Evolutionary conservation across 2,888 invertebrate species (phyloP).

Genomic region (Synanthedon myopaeformis): DNA sequence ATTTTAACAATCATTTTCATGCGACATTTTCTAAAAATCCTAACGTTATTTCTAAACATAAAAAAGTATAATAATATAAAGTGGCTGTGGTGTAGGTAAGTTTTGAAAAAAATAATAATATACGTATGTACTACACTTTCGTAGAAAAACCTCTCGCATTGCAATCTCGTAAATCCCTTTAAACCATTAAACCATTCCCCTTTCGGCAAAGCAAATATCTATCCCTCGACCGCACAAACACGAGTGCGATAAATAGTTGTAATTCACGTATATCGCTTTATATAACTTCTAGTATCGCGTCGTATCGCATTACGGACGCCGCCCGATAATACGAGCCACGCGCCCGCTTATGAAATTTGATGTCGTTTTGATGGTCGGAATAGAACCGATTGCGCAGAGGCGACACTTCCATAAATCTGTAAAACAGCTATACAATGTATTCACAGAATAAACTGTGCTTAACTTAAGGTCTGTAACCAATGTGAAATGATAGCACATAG

Average conservation of each 20-base stretch:
- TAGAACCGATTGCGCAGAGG: not conserved
- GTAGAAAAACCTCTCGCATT: not conserved
- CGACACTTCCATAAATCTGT: not conserved
- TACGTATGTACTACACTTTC: too few relatives aligned
- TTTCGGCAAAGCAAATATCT: constrained; percentile 26
- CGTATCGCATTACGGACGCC: constrained; percentile 37
- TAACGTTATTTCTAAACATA: too few relatives aligned
- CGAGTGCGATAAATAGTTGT: constrained; percentile 58
- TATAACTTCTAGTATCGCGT: constrained; percentile 12
- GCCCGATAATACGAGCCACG: constrained; percentile 61
- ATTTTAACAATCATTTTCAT: too few relatives aligned
- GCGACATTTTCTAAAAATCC: too few relatives aligned
- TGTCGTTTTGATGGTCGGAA: constrained; percentile 19
- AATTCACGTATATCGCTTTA: constrained; percentile 54
- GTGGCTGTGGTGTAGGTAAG: too few relatives aligned
- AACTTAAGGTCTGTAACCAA: too few relatives aligned
- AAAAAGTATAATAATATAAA: too few relatives aligned
- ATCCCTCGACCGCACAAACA: constrained; percentile 35
- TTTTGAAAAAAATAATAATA: too few relatives aligned
- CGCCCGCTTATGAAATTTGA: constrained; percentile 56
- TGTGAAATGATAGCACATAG: too few relatives aligned
- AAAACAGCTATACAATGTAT: not conserved
- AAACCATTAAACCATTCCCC: constrained; percentile 21
- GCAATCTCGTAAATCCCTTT: constrained; percentile 44
- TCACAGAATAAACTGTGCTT: too few relatives aligned